Conservation (phyloP, 2,113 vertebrate species). For the Capra hircus region DNA sequence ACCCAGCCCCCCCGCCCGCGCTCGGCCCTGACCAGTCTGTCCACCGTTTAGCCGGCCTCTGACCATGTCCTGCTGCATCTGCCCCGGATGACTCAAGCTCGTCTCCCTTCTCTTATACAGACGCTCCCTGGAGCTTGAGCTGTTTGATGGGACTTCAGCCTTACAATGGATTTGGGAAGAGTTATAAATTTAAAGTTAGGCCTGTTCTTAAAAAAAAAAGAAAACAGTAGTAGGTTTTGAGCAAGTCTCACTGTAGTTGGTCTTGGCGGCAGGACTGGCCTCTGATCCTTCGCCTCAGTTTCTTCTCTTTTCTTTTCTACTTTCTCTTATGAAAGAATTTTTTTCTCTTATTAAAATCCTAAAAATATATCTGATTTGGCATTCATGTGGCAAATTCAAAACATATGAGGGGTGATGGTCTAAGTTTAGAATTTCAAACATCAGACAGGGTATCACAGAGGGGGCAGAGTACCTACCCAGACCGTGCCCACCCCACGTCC, state of each 20-base stretch:
- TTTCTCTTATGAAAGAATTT: not conserved
- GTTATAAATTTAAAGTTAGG: not conserved
- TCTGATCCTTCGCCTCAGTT: not conserved
- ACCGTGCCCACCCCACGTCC: not conserved
- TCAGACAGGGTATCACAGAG: not conserved
- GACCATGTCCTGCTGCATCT: not conserved
- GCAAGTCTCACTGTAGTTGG: not conserved
- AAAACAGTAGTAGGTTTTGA: not conserved
- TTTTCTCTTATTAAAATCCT: not conserved
- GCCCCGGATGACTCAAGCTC: not conserved
- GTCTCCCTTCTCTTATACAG: not conserved
- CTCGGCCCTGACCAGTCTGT: not conserved
- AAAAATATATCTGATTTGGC: not conserved
- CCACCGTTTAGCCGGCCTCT: not conserved
- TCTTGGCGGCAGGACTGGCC: not conserved
- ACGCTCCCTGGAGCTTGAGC: not conserved
- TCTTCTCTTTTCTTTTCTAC: not conserved
- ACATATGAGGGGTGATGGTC: not conserved
- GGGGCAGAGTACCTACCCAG: not conserved
- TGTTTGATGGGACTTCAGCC: not conserved
- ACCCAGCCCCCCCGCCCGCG: not conserved
- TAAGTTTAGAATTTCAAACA: not conserved
- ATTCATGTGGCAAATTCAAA: not conserved
- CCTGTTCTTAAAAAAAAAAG: not conserved
- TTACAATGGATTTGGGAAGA: not conserved